These are phyloP conservation scores for Eupristina koningsbergeri DNA, from an alignment of 1,140 invertebrate genomes.

Conservation along the genomic window DNA sequence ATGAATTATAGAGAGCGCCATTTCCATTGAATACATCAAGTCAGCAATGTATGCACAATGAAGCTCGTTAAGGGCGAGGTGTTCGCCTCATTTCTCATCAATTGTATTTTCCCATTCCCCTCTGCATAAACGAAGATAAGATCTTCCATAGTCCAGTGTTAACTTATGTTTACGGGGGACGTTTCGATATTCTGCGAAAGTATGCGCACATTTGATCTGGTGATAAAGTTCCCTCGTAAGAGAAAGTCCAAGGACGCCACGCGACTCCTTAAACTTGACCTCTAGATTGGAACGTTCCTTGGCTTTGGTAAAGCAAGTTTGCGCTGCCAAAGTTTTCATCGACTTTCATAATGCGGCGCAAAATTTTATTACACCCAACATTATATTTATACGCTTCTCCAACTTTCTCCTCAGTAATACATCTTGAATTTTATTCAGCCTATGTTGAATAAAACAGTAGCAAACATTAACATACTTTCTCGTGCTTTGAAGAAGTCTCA, in stretches of 20 bases:
- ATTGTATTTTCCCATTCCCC: slow-evolving; percentile 26
- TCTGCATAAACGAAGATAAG: background rate
- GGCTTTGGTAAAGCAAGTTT: slow-evolving; percentile 45
- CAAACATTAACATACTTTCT: slow-evolving; percentile 16
- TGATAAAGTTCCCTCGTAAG: slow-evolving; percentile 39
- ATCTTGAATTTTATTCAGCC: slow-evolving; percentile 13
- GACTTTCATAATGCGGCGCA: slow-evolving; percentile 40
- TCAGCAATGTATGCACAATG: background rate
- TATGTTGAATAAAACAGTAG: background rate
- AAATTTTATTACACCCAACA: slow-evolving; percentile 46
- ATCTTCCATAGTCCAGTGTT: background rate
- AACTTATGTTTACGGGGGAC: slow-evolving; percentile 3
- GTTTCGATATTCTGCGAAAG: slow-evolving; percentile 1
- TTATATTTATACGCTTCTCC: slow-evolving; percentile 31
- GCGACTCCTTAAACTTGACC: slow-evolving; percentile 52
- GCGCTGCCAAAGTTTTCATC: slow-evolving; percentile 43
- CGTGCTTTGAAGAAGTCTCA: background rate
- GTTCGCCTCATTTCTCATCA: background rate
- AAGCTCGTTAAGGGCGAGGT: background rate
- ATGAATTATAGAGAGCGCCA: background rate
- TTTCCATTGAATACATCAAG: background rate
- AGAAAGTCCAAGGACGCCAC: slow-evolving; percentile 38
- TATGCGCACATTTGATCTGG: slow-evolving; percentile 28
- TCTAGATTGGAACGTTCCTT: slow-evolving; percentile 32
- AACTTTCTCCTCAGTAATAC: slow-evolving; percentile 17